Base-by-base conservation (phyloP, 2,797 vertebrate species). In the Petrocephalus sullivani region DNA sequence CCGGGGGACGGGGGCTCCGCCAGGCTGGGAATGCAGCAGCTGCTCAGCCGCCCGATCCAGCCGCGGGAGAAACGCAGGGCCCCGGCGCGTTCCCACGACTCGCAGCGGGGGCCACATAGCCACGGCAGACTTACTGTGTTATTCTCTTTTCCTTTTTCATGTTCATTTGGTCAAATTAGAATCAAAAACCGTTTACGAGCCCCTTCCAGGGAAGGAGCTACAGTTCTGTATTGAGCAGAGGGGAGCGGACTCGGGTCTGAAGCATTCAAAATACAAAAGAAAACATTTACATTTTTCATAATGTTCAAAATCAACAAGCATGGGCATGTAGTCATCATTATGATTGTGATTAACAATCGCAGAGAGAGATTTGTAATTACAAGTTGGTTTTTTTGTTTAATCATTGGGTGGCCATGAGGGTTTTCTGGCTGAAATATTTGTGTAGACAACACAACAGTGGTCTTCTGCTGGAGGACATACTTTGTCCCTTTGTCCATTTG, bases 381-480 rank as follows among this genome's bases (percentile, higher is more conserved):
- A 61, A 87, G 86, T 21, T 51, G 71, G 64, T 21, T 87, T 67
- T 23, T 67, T 67, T 49, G 41, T 67, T 49, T 49, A 23, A n/a
- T 49, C 51, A n/a, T 67, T 64, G 21, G 86, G 7, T n/a, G 51
- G 23, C 37, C 37, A 12, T 46, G 60, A 87, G 33, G 33, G n/a
- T 49, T 67, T 67, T 64, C 33, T n/a, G 57, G 75, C 75, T 81
- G 75, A 81, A 81, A 81, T 81, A 78, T 78, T 78, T 78, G 75
- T 5, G 41, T n/a, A 0, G 51, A 84, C 81, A 14, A 51, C 41
- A 84, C 3, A 84, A 54, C 49, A 84, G 81, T 21, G 51, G 81
- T n/a, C 75, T 51, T 84, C 49, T 53, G 81, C 51, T 28, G 46
- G 21, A n/a, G 4, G 10, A 28, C n/a, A 84, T 54, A 28, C 46